phyloP scores from a whole-genome alignment of 1,140 invertebrate genomes.

The Nixonia krombeini region DNA sequence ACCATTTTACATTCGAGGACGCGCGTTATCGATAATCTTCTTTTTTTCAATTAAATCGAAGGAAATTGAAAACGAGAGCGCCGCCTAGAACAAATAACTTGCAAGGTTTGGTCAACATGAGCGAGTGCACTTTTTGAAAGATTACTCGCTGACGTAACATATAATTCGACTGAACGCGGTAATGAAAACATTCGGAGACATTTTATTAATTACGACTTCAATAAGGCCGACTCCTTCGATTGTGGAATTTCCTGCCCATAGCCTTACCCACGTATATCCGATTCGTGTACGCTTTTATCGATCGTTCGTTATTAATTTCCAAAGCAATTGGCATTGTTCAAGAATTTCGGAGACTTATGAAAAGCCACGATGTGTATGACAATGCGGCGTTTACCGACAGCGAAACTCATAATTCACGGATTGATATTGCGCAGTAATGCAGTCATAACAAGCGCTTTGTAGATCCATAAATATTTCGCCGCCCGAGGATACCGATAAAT shows the following conservation, averaged over 20 bases:
- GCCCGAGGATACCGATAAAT: neutral
- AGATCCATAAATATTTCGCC: no score
- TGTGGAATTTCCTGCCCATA: neutral
- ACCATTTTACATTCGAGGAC: slow-evolving; percentile 43
- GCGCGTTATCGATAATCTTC: slow-evolving; percentile 41
- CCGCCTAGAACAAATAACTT: slow-evolving; percentile 21
- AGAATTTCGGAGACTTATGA: no score
- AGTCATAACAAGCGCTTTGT: no score
- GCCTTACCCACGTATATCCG: no score
- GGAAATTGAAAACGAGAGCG: slow-evolving; percentile 36
- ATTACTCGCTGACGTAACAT: neutral
- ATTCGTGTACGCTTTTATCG: no score
- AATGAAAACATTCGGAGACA: neutral
- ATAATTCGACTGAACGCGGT: neutral
- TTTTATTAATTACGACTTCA: neutral
- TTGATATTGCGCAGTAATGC: no score
- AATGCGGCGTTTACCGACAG: no score
- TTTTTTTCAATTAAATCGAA: slow-evolving; percentile 40
- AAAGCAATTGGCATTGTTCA: no score
- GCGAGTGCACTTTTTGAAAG: neutral
- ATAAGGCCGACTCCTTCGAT: neutral
- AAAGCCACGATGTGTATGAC: no score
- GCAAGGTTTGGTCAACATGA: slow-evolving; percentile 6
- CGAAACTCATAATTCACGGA: no score
- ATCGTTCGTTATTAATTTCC: no score